Evolutionary conservation across 2,113 vertebrate species (phyloP).

Genomic region (Heterocephalus glaber): DNA sequence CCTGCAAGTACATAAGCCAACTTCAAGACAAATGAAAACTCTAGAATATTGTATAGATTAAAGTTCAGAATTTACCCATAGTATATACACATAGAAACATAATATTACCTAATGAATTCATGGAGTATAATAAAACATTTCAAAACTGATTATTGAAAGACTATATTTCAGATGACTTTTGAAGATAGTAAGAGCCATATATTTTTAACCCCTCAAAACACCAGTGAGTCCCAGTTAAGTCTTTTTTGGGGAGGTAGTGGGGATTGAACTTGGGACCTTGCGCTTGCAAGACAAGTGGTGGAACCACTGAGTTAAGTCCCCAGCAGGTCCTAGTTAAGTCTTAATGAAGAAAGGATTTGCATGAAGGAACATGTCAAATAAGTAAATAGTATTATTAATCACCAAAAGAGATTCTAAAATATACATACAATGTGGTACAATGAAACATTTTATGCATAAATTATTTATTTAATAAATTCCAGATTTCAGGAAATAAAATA

Average conservation of each 20-base stretch:
- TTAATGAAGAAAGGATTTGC: background rate
- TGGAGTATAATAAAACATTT: background rate
- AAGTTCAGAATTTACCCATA: background rate
- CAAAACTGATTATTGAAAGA: background rate
- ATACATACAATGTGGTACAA: background rate
- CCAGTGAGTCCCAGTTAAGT: background rate
- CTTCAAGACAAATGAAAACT: background rate
- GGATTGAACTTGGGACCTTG: no score
- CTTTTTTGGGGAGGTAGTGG: no score
- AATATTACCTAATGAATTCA: background rate
- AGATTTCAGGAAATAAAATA: background rate
- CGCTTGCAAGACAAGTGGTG: no score
- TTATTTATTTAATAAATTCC: background rate
- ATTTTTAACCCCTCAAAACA: background rate
- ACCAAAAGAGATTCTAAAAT: background rate
- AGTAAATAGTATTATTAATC: background rate
- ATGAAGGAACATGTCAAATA: background rate
- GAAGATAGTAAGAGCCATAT: background rate
- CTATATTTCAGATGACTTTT: background rate
- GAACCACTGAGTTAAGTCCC: no score
- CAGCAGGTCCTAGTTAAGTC: background rate
- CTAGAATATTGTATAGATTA: background rate
- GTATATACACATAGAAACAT: background rate
- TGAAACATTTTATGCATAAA: background rate
- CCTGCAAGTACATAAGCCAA: background rate